These are phyloP conservation scores for Eclectus roratus DNA, from an alignment of 2,113 vertebrate species.

Conservation along the genomic window DNA sequence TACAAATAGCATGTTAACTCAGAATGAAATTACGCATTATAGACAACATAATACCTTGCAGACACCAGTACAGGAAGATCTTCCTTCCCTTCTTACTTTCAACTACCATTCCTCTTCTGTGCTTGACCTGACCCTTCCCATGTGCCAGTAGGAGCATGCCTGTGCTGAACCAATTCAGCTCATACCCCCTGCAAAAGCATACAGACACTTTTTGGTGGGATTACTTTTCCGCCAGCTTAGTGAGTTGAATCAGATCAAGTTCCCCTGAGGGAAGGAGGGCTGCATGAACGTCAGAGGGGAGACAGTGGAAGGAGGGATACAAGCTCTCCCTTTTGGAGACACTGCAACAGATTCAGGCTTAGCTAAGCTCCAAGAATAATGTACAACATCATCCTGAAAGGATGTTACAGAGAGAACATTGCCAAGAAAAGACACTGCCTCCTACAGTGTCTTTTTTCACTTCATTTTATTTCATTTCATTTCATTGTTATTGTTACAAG, in stretches of 20 bases:
- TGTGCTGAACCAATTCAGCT: background rate
- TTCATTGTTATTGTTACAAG: background rate
- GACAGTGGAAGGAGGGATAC: background rate
- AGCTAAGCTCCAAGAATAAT: background rate
- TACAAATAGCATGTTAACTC: background rate
- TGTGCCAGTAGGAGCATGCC: background rate
- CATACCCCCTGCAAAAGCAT: background rate
- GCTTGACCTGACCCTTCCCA: background rate
- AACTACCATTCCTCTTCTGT: background rate
- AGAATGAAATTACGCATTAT: background rate
- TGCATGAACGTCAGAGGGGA: background rate
- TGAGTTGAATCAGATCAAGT: background rate
- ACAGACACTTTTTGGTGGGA: background rate
- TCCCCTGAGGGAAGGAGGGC: background rate
- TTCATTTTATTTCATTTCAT: background rate
- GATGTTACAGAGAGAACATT: background rate
- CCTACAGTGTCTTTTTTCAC: background rate
- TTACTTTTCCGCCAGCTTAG: background rate
- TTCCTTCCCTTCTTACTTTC: conserved; percentile 4
- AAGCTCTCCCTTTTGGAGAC: background rate
- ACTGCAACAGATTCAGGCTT: background rate
- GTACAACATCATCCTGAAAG: background rate
- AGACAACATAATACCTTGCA: background rate
- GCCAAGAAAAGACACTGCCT: background rate
- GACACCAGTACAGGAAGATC: background rate